Base-by-base conservation (phyloP, 2,888 invertebrate species). In the Nomada fabriciana region DNA sequence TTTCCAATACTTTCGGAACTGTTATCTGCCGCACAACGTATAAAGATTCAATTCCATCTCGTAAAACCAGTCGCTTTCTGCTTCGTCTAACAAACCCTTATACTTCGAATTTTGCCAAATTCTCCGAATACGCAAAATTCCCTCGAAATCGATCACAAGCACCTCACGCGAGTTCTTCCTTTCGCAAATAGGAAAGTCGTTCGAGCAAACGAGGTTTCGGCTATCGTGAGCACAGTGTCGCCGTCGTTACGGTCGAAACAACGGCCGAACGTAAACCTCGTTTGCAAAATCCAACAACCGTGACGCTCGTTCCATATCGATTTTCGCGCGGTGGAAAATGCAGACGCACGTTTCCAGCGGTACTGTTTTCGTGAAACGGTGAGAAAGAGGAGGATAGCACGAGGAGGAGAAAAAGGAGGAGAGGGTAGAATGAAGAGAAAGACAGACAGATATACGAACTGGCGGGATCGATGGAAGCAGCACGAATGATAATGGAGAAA, bases 401-500 rank as follows among this genome's bases (percentile, higher is more conserved):
- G 15, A 23, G n/a, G 9, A 53, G 36, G 53, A 29, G 69, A 43
- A 11, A 11, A 55, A 15, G 15, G 10, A 36, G 0, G 15, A 67
- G 20, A 52, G 53, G 11, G 10, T 15, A 4, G 13, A 20, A 11
- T 1, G 57, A 11, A n/a, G 23, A 55, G 20, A 23, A n/a, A 55
- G 20, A 23, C 10, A 20, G 55, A 55, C 47, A 20, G 20, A 55
- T 1, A 20, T 4, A 9, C 20, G 20, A 55, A 20, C 59, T 15
- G 59, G 29, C 50, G 18, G 29, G 61, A 71, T 71, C 70, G 70
- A 67, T 65, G 69, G 50, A 20, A 53, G 36, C 65, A 29, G 75
- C 67, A 60, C 72, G 73, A 63, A 53, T 72, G 84, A 83, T 82
- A 86, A 83, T 70, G 71, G 80, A 87, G 88, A 85, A 85, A 89